Evolutionary conservation across 2,888 invertebrate genomes (phyloP).

Genomic region (Griposia aprilina): DNA sequence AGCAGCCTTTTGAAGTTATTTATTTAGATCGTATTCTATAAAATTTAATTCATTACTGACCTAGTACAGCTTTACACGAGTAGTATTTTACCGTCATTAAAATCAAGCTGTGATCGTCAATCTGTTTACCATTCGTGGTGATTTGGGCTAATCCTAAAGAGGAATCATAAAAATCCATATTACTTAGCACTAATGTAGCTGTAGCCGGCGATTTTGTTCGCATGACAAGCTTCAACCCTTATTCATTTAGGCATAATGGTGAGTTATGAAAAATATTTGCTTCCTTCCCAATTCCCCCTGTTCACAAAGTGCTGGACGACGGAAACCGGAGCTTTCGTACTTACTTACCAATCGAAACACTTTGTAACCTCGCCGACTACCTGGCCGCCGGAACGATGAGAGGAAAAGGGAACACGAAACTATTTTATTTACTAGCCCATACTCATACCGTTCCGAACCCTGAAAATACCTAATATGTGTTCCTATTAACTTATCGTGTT

Average conservation of each 20-base stretch:
- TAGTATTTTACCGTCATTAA: too few species aligned
- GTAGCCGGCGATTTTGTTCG: too few species aligned
- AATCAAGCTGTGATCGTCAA: too few species aligned
- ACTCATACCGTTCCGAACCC: constrained; percentile 11
- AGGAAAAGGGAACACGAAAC: neutral
- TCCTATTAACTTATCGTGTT: constrained; percentile 44
- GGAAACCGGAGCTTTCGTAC: neutral
- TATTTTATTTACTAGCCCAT: neutral
- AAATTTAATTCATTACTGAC: too few species aligned
- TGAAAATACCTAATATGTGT: constrained; percentile 24
- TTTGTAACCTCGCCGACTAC: neutral
- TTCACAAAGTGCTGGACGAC: neutral
- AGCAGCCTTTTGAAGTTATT: neutral
- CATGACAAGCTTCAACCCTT: too few species aligned
- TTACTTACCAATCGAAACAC: neutral
- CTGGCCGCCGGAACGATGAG: neutral
- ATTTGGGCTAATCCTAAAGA: too few species aligned
- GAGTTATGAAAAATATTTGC: neutral
- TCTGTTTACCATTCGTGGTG: too few species aligned
- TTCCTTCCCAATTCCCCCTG: neutral
- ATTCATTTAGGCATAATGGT: too few species aligned
- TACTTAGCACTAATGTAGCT: too few species aligned
- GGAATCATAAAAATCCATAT: neutral
- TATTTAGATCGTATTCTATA: neutral
- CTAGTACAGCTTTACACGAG: too few species aligned